Evolutionary conservation across 2,797 vertebrate genomes (phyloP).

Genomic region (Bufotes viridis): DNA sequence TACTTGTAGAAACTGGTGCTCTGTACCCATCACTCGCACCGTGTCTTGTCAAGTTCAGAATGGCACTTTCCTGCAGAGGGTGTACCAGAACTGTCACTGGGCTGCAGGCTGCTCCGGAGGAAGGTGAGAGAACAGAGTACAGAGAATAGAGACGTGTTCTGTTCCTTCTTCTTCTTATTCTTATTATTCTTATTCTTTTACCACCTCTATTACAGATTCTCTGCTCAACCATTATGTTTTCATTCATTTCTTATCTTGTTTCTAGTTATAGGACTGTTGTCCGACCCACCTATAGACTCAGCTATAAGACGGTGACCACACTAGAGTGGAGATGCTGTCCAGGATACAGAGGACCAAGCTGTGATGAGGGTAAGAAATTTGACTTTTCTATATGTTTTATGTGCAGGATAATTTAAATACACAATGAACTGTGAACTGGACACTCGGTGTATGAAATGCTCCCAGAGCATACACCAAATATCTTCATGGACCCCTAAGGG

Average conservation of each 20-base stretch:
- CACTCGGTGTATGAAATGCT: not conserved
- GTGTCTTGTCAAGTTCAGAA: conserved; percentile 93
- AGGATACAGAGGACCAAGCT: conserved; percentile 81
- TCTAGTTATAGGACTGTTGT: conserved; percentile 88
- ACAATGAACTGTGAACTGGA: not conserved
- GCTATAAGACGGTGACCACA: conserved; percentile 87
- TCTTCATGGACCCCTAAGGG: not conserved
- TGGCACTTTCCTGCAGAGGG: conserved; percentile 89
- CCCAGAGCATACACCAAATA: not conserved
- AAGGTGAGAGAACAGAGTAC: conserved; percentile 80
- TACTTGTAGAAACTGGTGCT: conserved; percentile 90
- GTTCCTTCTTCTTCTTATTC: not conserved
- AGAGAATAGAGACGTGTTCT: not conserved
- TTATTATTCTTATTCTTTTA: no score
- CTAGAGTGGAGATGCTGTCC: conserved; percentile 95
- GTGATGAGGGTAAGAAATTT: conserved; percentile 82
- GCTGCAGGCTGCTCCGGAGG: conserved; percentile 86
- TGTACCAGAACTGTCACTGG: conserved; percentile 94
- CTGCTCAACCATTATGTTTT: not conserved
- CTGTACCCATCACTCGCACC: conserved; percentile 85
- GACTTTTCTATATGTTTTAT: not conserved
- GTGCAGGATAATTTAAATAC: not conserved
- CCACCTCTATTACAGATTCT: not conserved
- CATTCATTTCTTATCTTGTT: conserved; percentile 33
- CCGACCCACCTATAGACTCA: conserved; percentile 87